Conservation (phyloP, 2,113 vertebrate species). For the Machaerirhynchus nigripectus region DNA sequence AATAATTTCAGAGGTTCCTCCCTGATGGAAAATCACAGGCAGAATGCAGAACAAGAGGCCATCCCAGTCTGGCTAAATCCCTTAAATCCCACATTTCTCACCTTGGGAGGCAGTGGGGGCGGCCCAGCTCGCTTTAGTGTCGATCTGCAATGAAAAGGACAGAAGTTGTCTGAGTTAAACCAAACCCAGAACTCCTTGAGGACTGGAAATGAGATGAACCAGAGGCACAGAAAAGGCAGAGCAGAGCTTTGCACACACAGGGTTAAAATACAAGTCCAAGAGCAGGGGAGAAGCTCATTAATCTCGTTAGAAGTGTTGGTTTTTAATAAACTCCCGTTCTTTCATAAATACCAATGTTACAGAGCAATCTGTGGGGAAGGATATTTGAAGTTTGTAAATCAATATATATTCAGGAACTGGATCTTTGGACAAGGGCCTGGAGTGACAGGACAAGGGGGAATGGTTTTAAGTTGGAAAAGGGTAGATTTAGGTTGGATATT, state of each 20-base stretch:
- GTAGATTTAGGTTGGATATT: neutral
- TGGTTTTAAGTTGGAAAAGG: neutral
- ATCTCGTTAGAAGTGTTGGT: neutral
- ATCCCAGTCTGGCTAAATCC: neutral
- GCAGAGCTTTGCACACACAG: neutral
- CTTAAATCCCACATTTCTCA: conserved; percentile 31
- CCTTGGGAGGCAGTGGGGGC: conserved; percentile 94
- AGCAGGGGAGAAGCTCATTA: neutral
- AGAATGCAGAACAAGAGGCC: neutral
- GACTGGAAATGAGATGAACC: neutral
- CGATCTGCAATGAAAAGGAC: conserved; percentile 73
- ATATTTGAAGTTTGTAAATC: neutral
- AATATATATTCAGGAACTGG: neutral
- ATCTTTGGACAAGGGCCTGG: neutral
- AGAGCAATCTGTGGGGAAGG: neutral
- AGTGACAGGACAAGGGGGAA: neutral
- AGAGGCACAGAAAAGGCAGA: neutral
- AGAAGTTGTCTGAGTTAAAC: neutral
- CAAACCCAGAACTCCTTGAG: neutral
- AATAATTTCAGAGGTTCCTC: neutral
- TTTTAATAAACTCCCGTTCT: neutral
- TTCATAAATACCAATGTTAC: neutral
- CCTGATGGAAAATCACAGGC: neutral
- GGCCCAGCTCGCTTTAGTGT: conserved; percentile 88
- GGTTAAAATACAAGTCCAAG: neutral